These are phyloP conservation scores for Apogon hyalosoma DNA, from an alignment of 2,797 vertebrate species.

Conservation along the genomic window DNA sequence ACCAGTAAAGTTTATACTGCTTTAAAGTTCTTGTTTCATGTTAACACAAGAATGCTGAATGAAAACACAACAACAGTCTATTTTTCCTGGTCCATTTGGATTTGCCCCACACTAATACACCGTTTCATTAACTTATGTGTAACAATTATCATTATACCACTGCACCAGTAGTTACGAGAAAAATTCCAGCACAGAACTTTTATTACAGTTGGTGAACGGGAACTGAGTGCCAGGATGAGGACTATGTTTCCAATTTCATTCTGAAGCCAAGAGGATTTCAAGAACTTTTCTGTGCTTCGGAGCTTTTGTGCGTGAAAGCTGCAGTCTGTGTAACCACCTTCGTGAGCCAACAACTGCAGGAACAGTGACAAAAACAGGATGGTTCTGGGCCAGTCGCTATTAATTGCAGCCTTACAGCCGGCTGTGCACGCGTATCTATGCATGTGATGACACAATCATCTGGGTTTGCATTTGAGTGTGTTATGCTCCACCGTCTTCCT, in stretches of 20 bases:
- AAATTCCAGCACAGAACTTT: constrained; percentile 30
- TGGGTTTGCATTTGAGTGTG: constrained; percentile 34
- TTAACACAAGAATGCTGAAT: not conserved
- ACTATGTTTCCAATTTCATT: constrained; percentile 14
- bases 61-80: not conserved
- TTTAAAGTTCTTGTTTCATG: not conserved
- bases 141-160: constrained; percentile 35
- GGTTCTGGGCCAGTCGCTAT: constrained; percentile 54
- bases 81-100: constrained; percentile 34
- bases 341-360: constrained; percentile 71
- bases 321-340: constrained; percentile 22
- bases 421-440: constrained; percentile 47
- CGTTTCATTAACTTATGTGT: constrained; percentile 7
- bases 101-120: constrained; percentile 16
- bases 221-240: constrained; percentile 10
- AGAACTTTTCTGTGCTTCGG: constrained; percentile 3
- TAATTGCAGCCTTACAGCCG: constrained; percentile 38
- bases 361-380: constrained; percentile 82
- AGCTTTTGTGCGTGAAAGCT: constrained; percentile 18
- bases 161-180: constrained; percentile 12
- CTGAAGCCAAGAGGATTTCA: constrained; percentile 7
- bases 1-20: not conserved
- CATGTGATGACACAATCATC: constrained; percentile 48
- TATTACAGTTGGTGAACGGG: constrained; percentile 12
- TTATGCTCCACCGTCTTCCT: constrained; percentile 53